Base-by-base conservation (phyloP, 2,113 vertebrate genomes). In the Cisticola juncidis region DNA sequence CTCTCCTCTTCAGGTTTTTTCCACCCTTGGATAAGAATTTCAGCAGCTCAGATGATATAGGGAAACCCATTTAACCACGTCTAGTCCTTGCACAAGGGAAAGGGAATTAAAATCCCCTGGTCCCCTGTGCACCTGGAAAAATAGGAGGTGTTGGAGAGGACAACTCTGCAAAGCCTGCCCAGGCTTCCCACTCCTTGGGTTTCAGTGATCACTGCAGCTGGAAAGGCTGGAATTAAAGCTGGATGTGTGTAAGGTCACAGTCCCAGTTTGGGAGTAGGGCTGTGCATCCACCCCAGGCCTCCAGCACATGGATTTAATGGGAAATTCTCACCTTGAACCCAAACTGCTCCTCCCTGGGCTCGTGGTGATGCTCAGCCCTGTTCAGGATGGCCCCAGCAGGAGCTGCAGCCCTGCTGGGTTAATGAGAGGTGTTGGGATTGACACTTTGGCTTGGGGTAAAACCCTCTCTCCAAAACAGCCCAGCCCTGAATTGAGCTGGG, bases 141-240 rank as follows among this genome's bases (percentile, higher is more conserved):
- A 60, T 66, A 60, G 57, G 38, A 0, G 12, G 9, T 0, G 7
- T 8, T 14, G 42, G 42, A 26, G 21, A 65, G 22, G 64, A 33
- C 0, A 0, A 2, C 47, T 47, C 50, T 2, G 14, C 33, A 64
- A 25, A 50, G 6, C 25, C 76, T 18, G 35, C 72, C 5, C 21
- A 4, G 1, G 0, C 47, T 62, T 35, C 3, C 2, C 12, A 0
- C 38, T 26, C 2, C 0, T 19, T 18, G 54, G 28, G 1, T 69
- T 64, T 19, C 31, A 6, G 65, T 25, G 54, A 33, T 64, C 16
- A 0, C 11, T 48, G 65, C 84, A 40, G 0, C 48, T 31, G 80
- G 38, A n/a, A 48, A 73, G 8, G 35, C 2, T 60, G 76, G 65
- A 58, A 78, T 64, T 69, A 9, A 64, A 69, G 76, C 3, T 73